Evolutionary conservation across 2,888 invertebrate genomes (phyloP), one percentile per base, ranked within the genome.

Genomic region (Thalpophila matura): DNA sequence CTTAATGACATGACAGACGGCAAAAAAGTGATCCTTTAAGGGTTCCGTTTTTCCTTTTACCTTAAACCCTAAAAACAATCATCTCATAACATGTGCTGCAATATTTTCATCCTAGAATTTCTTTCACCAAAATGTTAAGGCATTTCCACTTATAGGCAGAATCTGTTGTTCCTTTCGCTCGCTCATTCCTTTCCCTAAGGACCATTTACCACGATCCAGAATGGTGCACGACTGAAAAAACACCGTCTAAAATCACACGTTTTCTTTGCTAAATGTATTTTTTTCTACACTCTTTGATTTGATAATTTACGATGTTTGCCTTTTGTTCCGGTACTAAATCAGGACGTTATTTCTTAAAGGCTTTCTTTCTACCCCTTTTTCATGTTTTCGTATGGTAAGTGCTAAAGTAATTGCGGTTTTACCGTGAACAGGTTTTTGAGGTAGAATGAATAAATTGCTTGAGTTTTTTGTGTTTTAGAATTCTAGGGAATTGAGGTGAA

Each of bases 271-370:
- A 50, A 71, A 64, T 61, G 56, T 64, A 55, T 77, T 74, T 72
- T 64, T 69, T 70, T 74, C 50, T 68, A 47, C 49, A 60, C 46
- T 76, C 58, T 79, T 74, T 79, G 77, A 80, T 82, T 82, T 77
- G 63, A 79, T 82, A 81, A 83, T 84, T 81, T 82, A 83, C 80
- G 77, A 74, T 74, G 77, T 76, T 80, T 79, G 71, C 78, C 62
- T 66, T 64, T 61, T 75, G 70, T 66, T 74, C 31, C 56, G 47
- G 62, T 71, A 74, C 69, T 83, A 79, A 82, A 83, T 83, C 78
- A 74, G 59, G 54, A 33, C 43, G 31, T 45, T 42, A 33, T 49
- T 50, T 42, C 24, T 63, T 58, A 12, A 29, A 27, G 27, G 50
- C 33, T 62, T 54, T 50, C 7, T 16, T 58, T 31, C 24, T 14